These are phyloP conservation scores for Atlantisia rogersi DNA, from an alignment of 2,113 vertebrate species.

Conservation along the genomic window DNA sequence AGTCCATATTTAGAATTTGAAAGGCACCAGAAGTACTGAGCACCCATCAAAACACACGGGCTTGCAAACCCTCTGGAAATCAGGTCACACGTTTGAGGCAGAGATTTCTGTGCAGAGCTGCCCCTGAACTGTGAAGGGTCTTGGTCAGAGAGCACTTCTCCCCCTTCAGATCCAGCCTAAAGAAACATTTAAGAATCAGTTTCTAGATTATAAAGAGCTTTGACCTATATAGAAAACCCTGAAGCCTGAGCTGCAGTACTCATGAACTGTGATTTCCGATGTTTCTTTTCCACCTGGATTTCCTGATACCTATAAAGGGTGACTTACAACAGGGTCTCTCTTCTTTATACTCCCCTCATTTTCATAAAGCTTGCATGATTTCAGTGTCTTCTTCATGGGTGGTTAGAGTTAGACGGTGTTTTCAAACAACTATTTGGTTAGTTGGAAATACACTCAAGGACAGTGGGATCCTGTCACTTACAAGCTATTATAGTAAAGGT, in stretches of 20 bases:
- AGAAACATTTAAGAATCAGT: background rate
- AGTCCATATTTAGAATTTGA: slow-evolving; percentile 44
- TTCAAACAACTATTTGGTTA: background rate
- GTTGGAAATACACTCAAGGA: background rate
- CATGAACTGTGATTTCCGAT: slow-evolving; percentile 15
- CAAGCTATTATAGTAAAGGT: background rate
- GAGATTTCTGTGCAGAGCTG: background rate
- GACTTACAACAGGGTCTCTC: background rate
- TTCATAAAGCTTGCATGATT: background rate
- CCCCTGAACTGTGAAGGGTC: background rate
- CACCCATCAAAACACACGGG: slow-evolving; percentile 21
- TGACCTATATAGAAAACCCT: slow-evolving; percentile 37
- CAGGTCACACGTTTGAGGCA: background rate
- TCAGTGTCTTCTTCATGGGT: background rate
- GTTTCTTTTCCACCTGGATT: background rate
- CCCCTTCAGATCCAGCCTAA: background rate
- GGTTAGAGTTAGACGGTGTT: background rate
- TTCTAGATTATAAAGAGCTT: background rate
- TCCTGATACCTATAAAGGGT: background rate
- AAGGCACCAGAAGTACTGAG: slow-evolving; percentile 47
- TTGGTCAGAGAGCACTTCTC: background rate
- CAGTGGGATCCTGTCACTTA: background rate
- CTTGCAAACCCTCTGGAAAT: slow-evolving; percentile 10
- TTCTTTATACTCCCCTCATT: background rate
- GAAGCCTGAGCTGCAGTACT: slow-evolving; percentile 18